Evolutionary conservation across 2,113 vertebrate species (phyloP), one percentile per base, ranked within the genome.

Genomic region (Campylorhamphus procurvoides): DNA sequence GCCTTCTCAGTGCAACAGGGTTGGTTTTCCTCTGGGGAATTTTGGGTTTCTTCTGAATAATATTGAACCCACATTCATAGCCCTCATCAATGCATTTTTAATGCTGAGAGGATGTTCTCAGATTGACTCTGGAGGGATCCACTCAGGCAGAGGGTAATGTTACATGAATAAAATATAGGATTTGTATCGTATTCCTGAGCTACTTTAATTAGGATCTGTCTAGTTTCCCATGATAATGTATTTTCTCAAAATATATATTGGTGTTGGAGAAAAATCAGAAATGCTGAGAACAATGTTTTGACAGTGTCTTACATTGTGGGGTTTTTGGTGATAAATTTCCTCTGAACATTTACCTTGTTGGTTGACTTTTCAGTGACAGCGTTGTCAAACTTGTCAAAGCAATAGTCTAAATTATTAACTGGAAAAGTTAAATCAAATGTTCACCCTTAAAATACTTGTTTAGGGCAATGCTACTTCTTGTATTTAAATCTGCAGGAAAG

Each of bases 401-500:
- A 33, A 5, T 7, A 7, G 18, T 68, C 18, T 56, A 24, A 64
- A 20, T 18, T 77, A 6, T 39, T 62, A 60, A 53, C 40, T n/a
- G 24, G 14, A 20, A 58, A 80, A 71, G 12, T 74, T n/a, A 50
- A 92, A 37, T 47, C 42, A n/a, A 2, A 35, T 66, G 23, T 33
- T 91, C n/a, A 28, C 71, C 27, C 44, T 68, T 75, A 25, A 75
- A 73, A n/a, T 37, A n/a, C 49, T 71, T 55, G 0, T 40, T 83
- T 7, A 88, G 63, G 39, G 71, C 62, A 95, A 44, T 73, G 1
- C 50, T 55, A 6, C 22, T 74, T 72, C 49, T 64, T 87, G 86
- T 90, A 56, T 94, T 95, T 95, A 19, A 64, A 89, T 87, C 37
- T 94, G 56, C 96, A 99, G 99, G 97, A 99, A 99, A 98, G 99